Conservation (phyloP, 1,140 invertebrate genomes). For the Vanessa atalanta region DNA sequence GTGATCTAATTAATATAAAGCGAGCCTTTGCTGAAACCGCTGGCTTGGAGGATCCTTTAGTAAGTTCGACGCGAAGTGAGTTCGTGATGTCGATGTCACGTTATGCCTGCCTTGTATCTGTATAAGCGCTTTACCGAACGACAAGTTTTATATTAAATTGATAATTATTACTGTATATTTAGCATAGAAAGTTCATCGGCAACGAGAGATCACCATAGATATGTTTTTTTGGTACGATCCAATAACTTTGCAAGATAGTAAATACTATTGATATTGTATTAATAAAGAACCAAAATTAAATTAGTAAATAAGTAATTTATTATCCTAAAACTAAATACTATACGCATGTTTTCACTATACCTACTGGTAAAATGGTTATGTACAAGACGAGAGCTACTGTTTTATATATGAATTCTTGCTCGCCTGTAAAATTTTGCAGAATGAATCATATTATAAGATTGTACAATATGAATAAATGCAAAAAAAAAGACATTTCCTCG, state of each 20-base stretch:
- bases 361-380: slow-evolving; percentile 79
- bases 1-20: slow-evolving; percentile 2
- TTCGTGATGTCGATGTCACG: slow-evolving; percentile 47
- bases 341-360: slow-evolving; percentile 82
- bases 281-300: slow-evolving; percentile 82
- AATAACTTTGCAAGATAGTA: slow-evolving; percentile 74
- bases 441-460: slow-evolving; percentile 81
- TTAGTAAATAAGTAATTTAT: slow-evolving; percentile 82
- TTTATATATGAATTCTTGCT: slow-evolving; percentile 82
- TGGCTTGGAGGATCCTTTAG: slow-evolving; percentile 13
- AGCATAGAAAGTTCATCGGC: slow-evolving; percentile 80
- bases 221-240: slow-evolving; percentile 75
- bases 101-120: slow-evolving; percentile 71
- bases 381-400: slow-evolving; percentile 81
- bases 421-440: slow-evolving; percentile 82
- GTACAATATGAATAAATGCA: slow-evolving; percentile 81
- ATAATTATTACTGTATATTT: slow-evolving; percentile 67
- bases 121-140: slow-evolving; percentile 67
- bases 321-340: slow-evolving; percentile 81
- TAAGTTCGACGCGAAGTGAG: slow-evolving; percentile 58
- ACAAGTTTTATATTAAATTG: slow-evolving; percentile 67
- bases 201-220: slow-evolving; percentile 71
- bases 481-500: slow-evolving; percentile 79
- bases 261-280: slow-evolving; percentile 80
- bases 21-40: slow-evolving; percentile 5